Base-by-base conservation (phyloP, 2,888 invertebrate genomes). In the Chrysolina haemoptera region DNA sequence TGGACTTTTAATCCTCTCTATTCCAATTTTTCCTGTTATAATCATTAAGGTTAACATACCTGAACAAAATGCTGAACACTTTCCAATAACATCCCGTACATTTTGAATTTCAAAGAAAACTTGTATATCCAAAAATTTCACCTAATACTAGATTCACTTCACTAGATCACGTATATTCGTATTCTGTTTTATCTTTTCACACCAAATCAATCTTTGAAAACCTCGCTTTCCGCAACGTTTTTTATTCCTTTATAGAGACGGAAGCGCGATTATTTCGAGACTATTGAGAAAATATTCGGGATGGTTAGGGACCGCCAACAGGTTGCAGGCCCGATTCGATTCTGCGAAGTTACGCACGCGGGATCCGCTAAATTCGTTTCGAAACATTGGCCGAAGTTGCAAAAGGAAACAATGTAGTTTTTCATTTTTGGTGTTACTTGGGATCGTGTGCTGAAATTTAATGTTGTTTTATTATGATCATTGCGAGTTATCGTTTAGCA, bases 1-100 rank as follows among this genome's bases (percentile, higher is more conserved):
- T n/a, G n/a, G n/a, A n/a, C n/a, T n/a, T n/a, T n/a, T n/a, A n/a
- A n/a, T n/a, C n/a, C 27, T 27, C 27, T 27, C 5, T 3, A 27
- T 27, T 27, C 27, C 5, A 3, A 5, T 27, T 27, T 27, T 27
- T 27, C 5, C 5, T 27, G 1, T 27, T 27, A n/a, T n/a, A n/a
- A n/a, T 27, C 27, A 27, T 27, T 5, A 27, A 27, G 5, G 27
- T 27, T 27, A 3, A 27, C 27, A 27, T 27, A 27, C 27, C 27
- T 27, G 27, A 27, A 27, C 27, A 82, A 90, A 91, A 84, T 91
- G 89, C 81, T 92, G 91, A 62, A 92, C 90, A 85, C 91, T 91
- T 84, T 92, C 91, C 82, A 92, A 84, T 69, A 92, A 87, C 90
- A 92, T 92, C 67, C 92, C 92, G 84, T 92, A 92, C 92, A 92